These are phyloP conservation scores for Cantharis lateralis DNA, from an alignment of 2,888 invertebrate genomes.

Conservation along the genomic window DNA sequence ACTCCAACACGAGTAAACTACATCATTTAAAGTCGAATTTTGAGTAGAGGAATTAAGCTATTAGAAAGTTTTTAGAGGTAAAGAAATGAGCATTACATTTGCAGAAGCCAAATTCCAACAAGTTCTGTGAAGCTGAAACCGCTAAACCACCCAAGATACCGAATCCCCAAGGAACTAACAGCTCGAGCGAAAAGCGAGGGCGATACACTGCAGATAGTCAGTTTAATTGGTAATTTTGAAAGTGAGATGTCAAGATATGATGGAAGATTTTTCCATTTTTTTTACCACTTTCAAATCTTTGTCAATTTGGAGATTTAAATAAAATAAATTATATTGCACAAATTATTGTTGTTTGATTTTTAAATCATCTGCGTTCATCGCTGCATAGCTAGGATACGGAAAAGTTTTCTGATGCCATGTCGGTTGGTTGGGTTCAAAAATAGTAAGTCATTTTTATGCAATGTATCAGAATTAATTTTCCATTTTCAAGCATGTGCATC, in stretches of 20 bases:
- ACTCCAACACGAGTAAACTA: neutral
- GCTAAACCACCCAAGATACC: slow-evolving; percentile 19
- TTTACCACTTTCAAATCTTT: neutral
- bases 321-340: neutral
- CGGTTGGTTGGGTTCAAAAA: neutral
- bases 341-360: neutral
- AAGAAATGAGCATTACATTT: slow-evolving; percentile 26
- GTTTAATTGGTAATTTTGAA: slow-evolving; percentile 33
- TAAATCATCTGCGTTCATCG: neutral
- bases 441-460: neutral
- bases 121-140: slow-evolving; percentile 27
- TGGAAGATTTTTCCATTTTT: neutral
- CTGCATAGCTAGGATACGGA: too few species aligned
- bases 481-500: neutral
- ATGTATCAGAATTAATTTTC: neutral
- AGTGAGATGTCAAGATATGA: slow-evolving; percentile 8
- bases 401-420: too few species aligned
- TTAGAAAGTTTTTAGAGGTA: slow-evolving; percentile 13
- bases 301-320: neutral
- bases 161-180: slow-evolving; percentile 19
- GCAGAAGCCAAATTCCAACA: slow-evolving; percentile 16
- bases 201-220: slow-evolving; percentile 33
- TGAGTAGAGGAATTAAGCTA: slow-evolving; percentile 16
- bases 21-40: slow-evolving; percentile 11
- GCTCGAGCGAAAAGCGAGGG: slow-evolving; percentile 22